A percentile compares a stretch with the other conserved stretches of the same genome.
These are phyloP conservation scores for Poeciliopsis turneri DNA, from an alignment of 2,797 vertebrate genomes.

Conservation along the genomic window DNA sequence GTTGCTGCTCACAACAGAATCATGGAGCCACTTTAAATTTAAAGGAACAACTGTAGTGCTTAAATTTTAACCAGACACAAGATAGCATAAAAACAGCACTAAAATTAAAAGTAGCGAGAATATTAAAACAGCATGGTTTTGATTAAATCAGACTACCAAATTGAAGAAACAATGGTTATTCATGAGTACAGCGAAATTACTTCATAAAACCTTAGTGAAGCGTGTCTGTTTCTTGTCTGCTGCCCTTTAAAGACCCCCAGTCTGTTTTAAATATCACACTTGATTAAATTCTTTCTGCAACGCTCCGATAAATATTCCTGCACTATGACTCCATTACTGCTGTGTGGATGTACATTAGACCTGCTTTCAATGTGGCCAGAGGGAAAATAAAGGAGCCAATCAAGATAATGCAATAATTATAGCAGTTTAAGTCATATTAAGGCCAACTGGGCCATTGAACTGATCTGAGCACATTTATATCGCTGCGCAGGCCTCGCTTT, in stretches of 20 bases:
- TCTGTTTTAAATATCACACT: slow-evolving; percentile 50
- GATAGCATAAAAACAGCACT: neutral
- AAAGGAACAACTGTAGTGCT: neutral
- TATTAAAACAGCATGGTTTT: slow-evolving; percentile 14
- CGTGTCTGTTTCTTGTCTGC: slow-evolving; percentile 53
- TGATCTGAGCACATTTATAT: slow-evolving; percentile 23
- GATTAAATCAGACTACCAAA: slow-evolving; percentile 18
- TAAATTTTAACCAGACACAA: neutral
- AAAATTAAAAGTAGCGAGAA: slow-evolving; percentile 2
- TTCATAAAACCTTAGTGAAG: slow-evolving; percentile 67
- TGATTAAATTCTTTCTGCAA: slow-evolving; percentile 39
- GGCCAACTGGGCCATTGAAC: slow-evolving; percentile 26
- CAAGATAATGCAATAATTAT: slow-evolving; percentile 36
- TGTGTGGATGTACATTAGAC: slow-evolving; percentile 32
- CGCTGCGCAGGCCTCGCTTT: slow-evolving; percentile 11
- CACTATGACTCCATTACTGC: slow-evolving; percentile 21
- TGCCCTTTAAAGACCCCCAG: slow-evolving; percentile 72
- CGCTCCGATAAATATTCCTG: slow-evolving; percentile 35
- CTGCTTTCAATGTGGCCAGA: slow-evolving; percentile 23
- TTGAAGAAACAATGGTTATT: slow-evolving; percentile 5
- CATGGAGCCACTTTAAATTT: neutral
- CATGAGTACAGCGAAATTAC: slow-evolving; percentile 63
- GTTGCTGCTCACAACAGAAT: neutral
- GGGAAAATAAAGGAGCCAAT: slow-evolving; percentile 38
- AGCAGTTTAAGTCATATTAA: slow-evolving; percentile 46